Percentiles rank a stretch among this genome's conserved stretches.
phyloP scores from a whole-genome alignment of 2,888 invertebrate genomes.

The Pemphredon lugubris region DNA sequence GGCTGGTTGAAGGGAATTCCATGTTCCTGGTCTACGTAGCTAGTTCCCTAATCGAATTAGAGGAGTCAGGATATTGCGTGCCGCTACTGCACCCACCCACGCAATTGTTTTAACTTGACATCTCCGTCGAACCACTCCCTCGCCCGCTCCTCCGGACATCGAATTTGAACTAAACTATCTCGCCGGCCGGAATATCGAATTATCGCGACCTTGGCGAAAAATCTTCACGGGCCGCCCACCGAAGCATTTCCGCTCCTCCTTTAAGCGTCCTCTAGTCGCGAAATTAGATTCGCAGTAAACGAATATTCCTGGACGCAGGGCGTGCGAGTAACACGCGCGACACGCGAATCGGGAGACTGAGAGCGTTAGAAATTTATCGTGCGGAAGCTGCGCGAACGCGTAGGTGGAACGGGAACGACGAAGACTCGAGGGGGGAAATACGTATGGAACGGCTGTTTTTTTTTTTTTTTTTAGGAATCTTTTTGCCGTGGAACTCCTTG shows the following conservation, averaged over 20 bases:
- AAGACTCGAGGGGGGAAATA: no score
- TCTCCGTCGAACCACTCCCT: slow-evolving; percentile 72
- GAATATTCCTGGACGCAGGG: slow-evolving; percentile 41
- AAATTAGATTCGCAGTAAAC: slow-evolving; percentile 57
- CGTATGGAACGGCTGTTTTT: no score
- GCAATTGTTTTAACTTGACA: slow-evolving; percentile 81
- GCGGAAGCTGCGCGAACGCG: neutral
- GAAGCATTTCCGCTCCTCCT: slow-evolving; percentile 18
- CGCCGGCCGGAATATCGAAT: slow-evolving; percentile 74
- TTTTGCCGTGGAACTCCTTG: no score
- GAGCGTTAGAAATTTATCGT: slow-evolving; percentile 8
- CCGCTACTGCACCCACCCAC: slow-evolving; percentile 64
- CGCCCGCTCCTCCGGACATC: slow-evolving; percentile 75
- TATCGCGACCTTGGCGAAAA: slow-evolving; percentile 68
- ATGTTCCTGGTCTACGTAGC: slow-evolving; percentile 65
- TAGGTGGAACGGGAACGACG: neutral
- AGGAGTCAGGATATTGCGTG: slow-evolving; percentile 81
- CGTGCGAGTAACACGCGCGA: slow-evolving; percentile 13
- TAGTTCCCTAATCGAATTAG: slow-evolving; percentile 80
- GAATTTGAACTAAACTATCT: slow-evolving; percentile 80
- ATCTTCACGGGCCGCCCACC: slow-evolving; percentile 20
- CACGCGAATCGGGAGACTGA: slow-evolving; percentile 1
- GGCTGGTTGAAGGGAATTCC: slow-evolving; percentile 57
- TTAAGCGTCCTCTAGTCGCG: slow-evolving; percentile 33
- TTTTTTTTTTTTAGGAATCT: no score